Evolutionary conservation across 2,797 vertebrate species (phyloP), one percentile per base, ranked within the genome.

Genomic region (Avahi laniger): DNA sequence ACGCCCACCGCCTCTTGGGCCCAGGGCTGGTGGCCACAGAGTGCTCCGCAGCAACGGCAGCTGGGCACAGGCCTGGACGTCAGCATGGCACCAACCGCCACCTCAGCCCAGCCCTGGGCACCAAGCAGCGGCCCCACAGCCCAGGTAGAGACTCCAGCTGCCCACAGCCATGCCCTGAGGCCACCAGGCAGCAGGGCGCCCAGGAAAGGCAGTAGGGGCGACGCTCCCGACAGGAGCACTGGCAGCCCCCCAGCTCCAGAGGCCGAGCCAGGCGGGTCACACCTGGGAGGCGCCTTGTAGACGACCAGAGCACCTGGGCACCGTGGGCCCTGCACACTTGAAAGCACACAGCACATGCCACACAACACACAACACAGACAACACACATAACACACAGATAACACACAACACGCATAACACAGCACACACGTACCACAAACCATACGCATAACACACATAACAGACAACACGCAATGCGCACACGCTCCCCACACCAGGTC

Each of bases 181-280:
- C 59, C 43, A 13, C 83, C 35, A 8, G n/a, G 76, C 52, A 43
- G 35, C 22, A 11, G 26, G 13, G n/a, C 7, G 5, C 54, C 4
- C n/a, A 9, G 17, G 59, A 33, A 24, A 46, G n/a, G 69, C 41
- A 35, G 11, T 7, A 1, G 59, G 63, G 30, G 50, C 0, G 0
- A 6, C 17, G 11, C 22, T 8, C 38, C 70, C 13, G 4, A 70
- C 2, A 7, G 73, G n/a, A 59, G 30, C 26, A 95, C 97, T 0
- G 86, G 97, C 98, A 98, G 91, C 86, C 95, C 79, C 97, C 84
- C 43, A 8, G 8, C 43, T 43, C 79, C 35, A 5, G 26, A 97
- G 94, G 8, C 96, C 96, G 93, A 84, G 57, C 97, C 96, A 86
- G 61, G 97, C 97, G 41, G 41, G 94, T 92, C 93, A 97, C 90